Percentiles rank a stretch among this genome's conserved stretches.
Evolutionary conservation across 2,113 vertebrate genomes (phyloP).

Genomic region (Hyperoodon ampullatus): DNA sequence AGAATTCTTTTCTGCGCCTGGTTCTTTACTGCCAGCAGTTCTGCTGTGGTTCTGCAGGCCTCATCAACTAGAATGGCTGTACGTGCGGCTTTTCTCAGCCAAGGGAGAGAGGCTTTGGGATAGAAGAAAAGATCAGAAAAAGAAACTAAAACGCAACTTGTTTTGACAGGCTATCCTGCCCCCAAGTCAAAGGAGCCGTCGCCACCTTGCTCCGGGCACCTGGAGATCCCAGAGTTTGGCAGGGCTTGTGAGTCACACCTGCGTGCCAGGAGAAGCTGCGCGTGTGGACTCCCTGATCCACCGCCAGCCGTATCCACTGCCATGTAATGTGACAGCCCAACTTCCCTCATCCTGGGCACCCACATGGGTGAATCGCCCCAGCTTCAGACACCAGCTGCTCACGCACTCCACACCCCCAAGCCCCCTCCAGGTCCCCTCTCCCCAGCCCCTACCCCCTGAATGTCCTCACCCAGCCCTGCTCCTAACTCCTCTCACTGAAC

Average conservation of each 20-base stretch:
- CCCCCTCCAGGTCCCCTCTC: neutral
- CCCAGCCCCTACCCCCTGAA: neutral
- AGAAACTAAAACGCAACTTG: neutral
- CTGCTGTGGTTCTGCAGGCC: neutral
- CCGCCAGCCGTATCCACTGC: neutral
- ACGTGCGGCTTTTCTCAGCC: neutral
- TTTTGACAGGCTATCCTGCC: neutral
- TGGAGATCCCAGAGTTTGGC: neutral
- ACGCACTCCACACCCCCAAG: neutral
- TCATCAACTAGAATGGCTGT: too few species aligned
- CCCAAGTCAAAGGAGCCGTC: neutral
- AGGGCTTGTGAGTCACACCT: neutral
- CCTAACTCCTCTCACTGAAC: neutral
- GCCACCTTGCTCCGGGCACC: neutral
- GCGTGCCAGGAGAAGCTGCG: fast-evolving
- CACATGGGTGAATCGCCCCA: neutral
- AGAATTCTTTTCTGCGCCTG: neutral
- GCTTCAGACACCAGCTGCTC: neutral
- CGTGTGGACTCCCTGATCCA: too few species aligned
- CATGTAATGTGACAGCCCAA: neutral
- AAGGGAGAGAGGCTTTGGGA: neutral
- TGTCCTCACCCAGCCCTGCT: neutral
- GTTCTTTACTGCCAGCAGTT: neutral
- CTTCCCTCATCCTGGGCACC: neutral
- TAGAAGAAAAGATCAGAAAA: neutral